These are phyloP conservation scores for Meteorus sp. DNA, from an alignment of 1,140 invertebrate species.

Conservation along the genomic window DNA sequence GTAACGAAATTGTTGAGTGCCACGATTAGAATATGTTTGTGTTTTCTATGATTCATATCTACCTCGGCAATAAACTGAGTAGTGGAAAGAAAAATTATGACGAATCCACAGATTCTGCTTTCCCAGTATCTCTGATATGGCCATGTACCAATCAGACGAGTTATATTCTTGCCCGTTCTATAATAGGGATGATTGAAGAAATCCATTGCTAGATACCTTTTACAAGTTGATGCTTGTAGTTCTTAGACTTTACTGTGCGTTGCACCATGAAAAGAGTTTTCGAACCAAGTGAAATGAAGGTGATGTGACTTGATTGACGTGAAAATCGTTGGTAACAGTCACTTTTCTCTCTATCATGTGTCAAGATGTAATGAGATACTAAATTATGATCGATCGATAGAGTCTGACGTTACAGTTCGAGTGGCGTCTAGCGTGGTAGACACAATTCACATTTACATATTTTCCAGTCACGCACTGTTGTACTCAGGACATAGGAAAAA, in stretches of 20 bases:
- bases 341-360: background rate
- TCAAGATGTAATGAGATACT: background rate
- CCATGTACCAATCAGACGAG: slow-evolving; percentile 17
- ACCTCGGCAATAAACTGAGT: slow-evolving; percentile 7
- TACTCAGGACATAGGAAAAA: no score
- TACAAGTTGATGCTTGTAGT: no score
- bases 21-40: background rate
- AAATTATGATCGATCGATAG: background rate
- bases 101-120: background rate
- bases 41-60: background rate
- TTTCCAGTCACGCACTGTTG: no score
- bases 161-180: slow-evolving; percentile 6
- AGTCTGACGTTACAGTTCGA: no score
- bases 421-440: no score
- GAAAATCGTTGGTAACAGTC: background rate
- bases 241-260: no score
- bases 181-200: slow-evolving; percentile 20
- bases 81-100: background rate
- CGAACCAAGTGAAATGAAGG: background rate
- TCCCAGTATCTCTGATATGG: slow-evolving; percentile 4
- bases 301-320: background rate
- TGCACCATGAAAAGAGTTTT: no score
- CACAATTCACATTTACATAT: no score
- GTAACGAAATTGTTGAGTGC: background rate
- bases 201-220: slow-evolving; percentile 23